phyloP scores from a whole-genome alignment of 2,797 vertebrate species.

The Taenioides sp. region DNA sequence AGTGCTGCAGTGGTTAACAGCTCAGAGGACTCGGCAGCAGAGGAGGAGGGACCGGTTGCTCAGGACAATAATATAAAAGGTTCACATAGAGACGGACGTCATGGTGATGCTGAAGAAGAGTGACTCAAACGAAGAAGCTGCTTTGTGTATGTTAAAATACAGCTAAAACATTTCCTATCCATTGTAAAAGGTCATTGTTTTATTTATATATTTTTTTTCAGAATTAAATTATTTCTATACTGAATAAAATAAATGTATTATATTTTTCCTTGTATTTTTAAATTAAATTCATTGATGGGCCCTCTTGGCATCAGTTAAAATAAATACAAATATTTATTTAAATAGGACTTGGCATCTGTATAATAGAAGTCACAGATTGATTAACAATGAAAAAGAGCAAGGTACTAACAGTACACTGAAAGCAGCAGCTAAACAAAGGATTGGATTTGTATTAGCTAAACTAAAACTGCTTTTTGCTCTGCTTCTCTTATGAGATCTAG shows the following conservation, averaged over 20 bases:
- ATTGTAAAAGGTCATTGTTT: not conserved
- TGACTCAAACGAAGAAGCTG: constrained; percentile 26
- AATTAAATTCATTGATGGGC: not conserved
- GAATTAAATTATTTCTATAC: constrained; percentile 11
- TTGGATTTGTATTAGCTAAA: not conserved
- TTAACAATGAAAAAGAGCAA: not conserved
- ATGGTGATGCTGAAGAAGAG: constrained; percentile 55
- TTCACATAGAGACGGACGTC: constrained; percentile 29
- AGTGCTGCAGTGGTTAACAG: constrained; percentile 81
- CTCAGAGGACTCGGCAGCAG: constrained; percentile 70
- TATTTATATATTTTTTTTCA: not conserved
- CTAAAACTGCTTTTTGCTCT: not conserved
- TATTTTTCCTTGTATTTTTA: not conserved
- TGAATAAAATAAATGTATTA: constrained; percentile 31
- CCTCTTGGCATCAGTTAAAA: not conserved
- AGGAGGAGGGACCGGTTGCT: constrained; percentile 48
- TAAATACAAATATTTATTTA: not conserved
- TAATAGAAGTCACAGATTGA: not conserved
- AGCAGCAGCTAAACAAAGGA: not conserved
- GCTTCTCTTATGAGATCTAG: constrained; percentile 11
- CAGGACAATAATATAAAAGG: constrained; percentile 35
- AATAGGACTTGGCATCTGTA: not conserved
- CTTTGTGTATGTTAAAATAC: constrained; percentile 34
- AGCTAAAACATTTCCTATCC: not conserved
- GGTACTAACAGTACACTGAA: not conserved